These are phyloP conservation scores for Anarhynchus alexandrinus DNA, from an alignment of 2,113 vertebrate species.

Conservation along the genomic window DNA sequence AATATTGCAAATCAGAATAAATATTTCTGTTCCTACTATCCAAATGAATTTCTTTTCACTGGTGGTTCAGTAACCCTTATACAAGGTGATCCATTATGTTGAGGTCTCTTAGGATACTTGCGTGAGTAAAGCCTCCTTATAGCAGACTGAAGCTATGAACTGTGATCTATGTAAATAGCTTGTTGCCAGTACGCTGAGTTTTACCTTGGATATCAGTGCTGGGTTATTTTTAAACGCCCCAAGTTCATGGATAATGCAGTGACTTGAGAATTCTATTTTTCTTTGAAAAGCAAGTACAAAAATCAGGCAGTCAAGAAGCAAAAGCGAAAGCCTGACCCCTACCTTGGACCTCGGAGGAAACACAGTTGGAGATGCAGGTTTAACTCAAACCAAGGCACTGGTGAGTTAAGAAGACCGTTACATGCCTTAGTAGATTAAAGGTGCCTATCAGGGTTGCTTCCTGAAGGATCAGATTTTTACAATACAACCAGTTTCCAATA, in stretches of 20 bases:
- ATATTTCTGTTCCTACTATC: not conserved
- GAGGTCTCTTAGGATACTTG: not conserved
- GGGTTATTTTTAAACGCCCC: not conserved
- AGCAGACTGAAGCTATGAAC: not conserved
- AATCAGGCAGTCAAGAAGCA: not conserved
- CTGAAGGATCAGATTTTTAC: not conserved
- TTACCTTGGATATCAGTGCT: not conserved
- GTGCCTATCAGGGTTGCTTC: not conserved
- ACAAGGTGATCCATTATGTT: not conserved
- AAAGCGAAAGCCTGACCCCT: not conserved
- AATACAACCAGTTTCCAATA: not conserved
- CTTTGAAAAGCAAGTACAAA: not conserved
- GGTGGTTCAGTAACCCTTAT: not conserved
- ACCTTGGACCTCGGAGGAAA: not conserved
- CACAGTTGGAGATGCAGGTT: not conserved
- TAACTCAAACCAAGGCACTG: not conserved
- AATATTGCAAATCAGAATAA: not conserved
- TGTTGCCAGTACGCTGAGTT: not conserved
- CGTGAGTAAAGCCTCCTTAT: accelerated
- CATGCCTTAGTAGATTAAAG: not conserved
- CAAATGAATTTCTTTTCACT: not conserved
- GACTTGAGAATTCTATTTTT: not conserved
- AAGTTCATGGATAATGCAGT: not conserved
- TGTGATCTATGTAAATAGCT: not conserved
- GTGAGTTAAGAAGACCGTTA: not conserved